A percentile compares a stretch with the other conserved stretches of the same genome.
phyloP scores from a whole-genome alignment of 2,888 invertebrate genomes.

The Colletes collaris region DNA sequence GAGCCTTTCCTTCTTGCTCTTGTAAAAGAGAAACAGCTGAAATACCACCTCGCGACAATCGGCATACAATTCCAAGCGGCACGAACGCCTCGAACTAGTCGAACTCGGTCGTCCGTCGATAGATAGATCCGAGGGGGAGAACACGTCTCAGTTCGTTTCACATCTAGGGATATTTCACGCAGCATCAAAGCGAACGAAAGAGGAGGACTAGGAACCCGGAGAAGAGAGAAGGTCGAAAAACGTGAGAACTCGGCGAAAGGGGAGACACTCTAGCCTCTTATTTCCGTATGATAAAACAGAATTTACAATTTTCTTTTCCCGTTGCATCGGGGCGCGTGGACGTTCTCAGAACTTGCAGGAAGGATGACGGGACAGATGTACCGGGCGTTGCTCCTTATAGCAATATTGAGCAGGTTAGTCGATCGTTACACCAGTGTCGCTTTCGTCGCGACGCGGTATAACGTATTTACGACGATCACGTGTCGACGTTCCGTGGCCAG shows the following conservation, averaged over 20 bases:
- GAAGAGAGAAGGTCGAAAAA: neutral
- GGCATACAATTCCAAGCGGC: no score
- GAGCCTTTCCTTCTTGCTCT: no score
- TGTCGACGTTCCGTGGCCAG: neutral
- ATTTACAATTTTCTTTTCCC: no score
- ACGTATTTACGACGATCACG: neutral
- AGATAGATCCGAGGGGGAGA: conserved; percentile 8
- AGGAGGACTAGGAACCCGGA: neutral
- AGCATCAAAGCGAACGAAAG: neutral
- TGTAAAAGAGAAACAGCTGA: no score
- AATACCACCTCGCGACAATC: no score
- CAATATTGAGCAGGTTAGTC: conserved; percentile 54
- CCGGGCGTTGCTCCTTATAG: conserved; percentile 14
- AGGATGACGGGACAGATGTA: conserved; percentile 6
- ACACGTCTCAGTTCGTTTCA: conserved; percentile 3
- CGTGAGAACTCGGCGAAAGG: neutral
- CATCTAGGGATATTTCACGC: neutral
- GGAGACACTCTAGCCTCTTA: no score
- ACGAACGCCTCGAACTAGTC: no score
- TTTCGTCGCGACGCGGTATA: neutral
- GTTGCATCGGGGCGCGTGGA: no score
- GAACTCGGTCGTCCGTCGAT: neutral
- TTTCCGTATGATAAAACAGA: no score
- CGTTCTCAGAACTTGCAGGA: no score
- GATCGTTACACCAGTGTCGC: neutral